These are phyloP conservation scores for Artibeus jamaicensis DNA, from an alignment of 2,797 vertebrate genomes.

Conservation along the genomic window DNA sequence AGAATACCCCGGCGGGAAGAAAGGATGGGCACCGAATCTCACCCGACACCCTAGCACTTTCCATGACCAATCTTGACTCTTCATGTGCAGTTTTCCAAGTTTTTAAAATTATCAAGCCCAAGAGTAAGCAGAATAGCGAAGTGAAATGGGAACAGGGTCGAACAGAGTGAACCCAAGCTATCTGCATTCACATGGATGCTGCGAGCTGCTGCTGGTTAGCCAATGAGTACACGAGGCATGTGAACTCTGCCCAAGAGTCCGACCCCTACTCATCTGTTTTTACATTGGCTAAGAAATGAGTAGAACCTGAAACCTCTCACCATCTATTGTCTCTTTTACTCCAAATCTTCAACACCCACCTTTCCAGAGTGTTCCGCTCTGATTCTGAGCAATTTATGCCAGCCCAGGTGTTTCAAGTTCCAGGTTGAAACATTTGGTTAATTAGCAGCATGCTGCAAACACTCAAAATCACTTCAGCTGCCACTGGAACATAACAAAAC, in stretches of 20 bases:
- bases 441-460: conserved; percentile 69
- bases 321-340: not conserved
- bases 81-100: not conserved
- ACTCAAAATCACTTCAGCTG: conserved; percentile 71
- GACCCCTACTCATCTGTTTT: not conserved
- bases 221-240: fast-evolving
- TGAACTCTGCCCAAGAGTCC: not conserved
- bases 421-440: conserved; percentile 69
- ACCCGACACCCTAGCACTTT: not conserved
- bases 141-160: not conserved
- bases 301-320: not conserved
- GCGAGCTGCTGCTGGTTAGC: not conserved
- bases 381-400: conserved; percentile 36
- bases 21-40: not conserved
- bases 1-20: not conserved
- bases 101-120: not conserved
- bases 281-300: not conserved
- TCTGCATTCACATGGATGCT: not conserved
- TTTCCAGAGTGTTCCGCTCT: not conserved
- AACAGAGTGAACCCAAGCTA: not conserved
- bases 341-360: not conserved
- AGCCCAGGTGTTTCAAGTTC: conserved; percentile 70
- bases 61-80: not conserved
- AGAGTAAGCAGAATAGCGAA: not conserved
- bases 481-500: conserved; percentile 65